Conservation (phyloP, 2,797 vertebrate genomes). For the Setipinna tenuifilis region DNA sequence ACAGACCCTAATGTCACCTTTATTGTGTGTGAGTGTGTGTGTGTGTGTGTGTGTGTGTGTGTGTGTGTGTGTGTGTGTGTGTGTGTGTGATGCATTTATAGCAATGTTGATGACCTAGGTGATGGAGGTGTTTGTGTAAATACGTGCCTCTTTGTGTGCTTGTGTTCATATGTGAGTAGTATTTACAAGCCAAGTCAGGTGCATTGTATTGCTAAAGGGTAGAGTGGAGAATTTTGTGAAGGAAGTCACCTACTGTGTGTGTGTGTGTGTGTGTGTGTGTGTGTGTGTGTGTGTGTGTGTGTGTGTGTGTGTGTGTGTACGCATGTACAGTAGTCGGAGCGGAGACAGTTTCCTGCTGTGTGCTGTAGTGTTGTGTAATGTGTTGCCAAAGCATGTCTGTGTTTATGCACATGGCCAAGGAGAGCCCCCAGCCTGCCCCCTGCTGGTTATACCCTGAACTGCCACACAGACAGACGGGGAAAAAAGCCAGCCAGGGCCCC, state of each 20-base stretch:
- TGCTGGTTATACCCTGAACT: background rate
- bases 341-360: background rate
- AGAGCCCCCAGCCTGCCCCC: background rate
- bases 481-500: background rate
- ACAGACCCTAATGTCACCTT: background rate
- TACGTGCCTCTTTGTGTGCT: background rate
- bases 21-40: background rate
- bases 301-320: background rate
- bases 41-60: background rate
- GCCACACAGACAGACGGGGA: background rate
- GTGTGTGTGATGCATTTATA: background rate
- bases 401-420: background rate
- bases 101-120: background rate
- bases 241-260: background rate
- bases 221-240: conserved; percentile 3
- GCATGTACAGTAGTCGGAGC: no score
- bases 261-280: conserved; percentile 7
- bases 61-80: background rate
- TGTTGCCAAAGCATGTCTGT: background rate
- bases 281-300: background rate
- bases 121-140: background rate
- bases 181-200: background rate
- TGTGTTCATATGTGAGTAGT: background rate
- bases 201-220: background rate
- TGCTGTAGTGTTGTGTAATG: background rate